A percentile compares a stretch with the other conserved stretches of the same genome.
Conservation (phyloP, 1,140 invertebrate species). For the Gryon sp. region DNA sequence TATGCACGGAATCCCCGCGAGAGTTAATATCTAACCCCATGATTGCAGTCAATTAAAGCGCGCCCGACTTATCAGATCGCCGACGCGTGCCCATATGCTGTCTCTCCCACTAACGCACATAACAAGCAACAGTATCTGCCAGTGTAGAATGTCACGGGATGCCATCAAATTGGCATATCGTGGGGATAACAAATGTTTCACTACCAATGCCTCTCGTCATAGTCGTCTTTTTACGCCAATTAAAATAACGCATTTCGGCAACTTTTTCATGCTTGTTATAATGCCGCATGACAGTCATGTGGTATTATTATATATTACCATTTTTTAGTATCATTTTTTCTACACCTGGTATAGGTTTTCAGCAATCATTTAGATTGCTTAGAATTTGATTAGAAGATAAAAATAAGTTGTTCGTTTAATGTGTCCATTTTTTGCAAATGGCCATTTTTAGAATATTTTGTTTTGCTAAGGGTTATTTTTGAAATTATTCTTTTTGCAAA, state of each 20-base stretch:
- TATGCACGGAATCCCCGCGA: constrained; percentile 56
- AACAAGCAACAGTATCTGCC: constrained; percentile 23
- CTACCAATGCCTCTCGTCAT: background rate
- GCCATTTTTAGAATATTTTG: no score
- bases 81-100: constrained; percentile 76
- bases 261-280: constrained; percentile 11
- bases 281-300: background rate
- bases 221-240: constrained; percentile 44
- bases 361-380: no score
- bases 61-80: constrained; percentile 72
- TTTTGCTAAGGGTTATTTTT: no score
- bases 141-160: constrained; percentile 23
- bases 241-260: constrained; percentile 43
- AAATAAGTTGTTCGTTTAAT: no score
- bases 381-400: no score
- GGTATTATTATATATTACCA: no score
- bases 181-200: constrained; percentile 29
- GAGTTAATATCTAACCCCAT: constrained; percentile 69
- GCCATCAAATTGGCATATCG: constrained; percentile 25
- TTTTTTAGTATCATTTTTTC: no score
- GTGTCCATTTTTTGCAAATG: no score
- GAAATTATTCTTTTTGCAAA: no score
- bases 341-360: no score
- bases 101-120: constrained; percentile 68
- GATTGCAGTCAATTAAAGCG: constrained; percentile 75